A percentile compares a stretch with the other conserved stretches of the same genome.
phyloP scores from a whole-genome alignment of 2,113 vertebrate species.

The Irena cyanogastra region DNA sequence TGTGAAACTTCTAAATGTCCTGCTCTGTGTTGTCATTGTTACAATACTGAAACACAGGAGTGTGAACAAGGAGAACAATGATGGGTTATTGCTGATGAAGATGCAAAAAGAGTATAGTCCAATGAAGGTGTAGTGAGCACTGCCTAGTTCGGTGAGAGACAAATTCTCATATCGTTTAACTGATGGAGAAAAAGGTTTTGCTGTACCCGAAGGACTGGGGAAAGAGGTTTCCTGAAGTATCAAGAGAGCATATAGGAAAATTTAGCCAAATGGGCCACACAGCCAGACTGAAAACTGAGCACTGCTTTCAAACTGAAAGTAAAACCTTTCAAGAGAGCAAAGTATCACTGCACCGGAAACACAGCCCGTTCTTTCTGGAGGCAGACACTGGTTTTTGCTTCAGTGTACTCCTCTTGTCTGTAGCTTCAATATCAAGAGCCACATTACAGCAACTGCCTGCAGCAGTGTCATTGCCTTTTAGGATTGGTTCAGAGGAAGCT shows the following conservation, averaged over 20 bases:
- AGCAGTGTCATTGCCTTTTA: neutral
- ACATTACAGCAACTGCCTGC: neutral
- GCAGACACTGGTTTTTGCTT: neutral
- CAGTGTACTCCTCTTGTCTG: neutral
- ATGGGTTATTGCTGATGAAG: neutral
- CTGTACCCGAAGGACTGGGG: neutral
- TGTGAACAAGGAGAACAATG: neutral
- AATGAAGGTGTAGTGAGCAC: neutral
- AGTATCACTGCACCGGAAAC: neutral
- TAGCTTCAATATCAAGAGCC: neutral
- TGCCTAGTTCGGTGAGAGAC: neutral
- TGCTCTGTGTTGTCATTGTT: neutral
- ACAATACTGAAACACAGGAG: neutral
- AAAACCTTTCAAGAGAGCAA: neutral
- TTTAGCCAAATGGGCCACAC: neutral
- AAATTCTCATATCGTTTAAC: neutral
- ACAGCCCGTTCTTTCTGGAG: neutral
- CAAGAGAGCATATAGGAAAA: neutral
- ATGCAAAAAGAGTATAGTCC: neutral
- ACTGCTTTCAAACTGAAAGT: neutral
- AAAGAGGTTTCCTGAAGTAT: neutral
- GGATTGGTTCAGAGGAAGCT: neutral
- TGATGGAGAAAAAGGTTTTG: neutral
- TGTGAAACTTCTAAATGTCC: neutral
- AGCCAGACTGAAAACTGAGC: neutral